Base-by-base conservation (phyloP, 2,888 invertebrate species). In the Diloba caeruleocephala region DNA sequence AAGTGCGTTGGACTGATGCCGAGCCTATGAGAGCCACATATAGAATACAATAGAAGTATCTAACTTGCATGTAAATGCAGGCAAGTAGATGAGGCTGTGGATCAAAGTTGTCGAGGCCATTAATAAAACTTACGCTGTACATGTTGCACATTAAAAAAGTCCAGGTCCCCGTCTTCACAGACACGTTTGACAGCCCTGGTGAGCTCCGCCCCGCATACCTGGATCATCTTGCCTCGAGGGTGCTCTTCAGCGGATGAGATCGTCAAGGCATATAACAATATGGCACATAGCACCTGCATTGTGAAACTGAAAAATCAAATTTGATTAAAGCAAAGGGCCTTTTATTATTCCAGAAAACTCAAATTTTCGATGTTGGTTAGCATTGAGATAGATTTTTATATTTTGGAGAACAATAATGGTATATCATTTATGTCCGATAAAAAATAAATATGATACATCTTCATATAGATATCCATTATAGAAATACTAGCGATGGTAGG, bases 191-290 rank as follows among this genome's bases (percentile, higher is more conserved):
- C 7, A 10, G 62, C 55, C 2, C 12, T 32, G 8, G 53, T 49
- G 0, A 67, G 60, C 0, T 59, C 49, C 0, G 36, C 28, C 0
- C 66, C 66, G 1, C 66, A 67, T 5, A 59, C 9, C 9, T 67
- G 66, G 6, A 49, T 41, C 31, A 9, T 15, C 6, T 36, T 53
- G 9, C 19, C 31, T 1, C 34, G 14, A 29, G 42, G 48, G 8
- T 55, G 19, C 13, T 49, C 60, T 13, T 65, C 60, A 38, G 54
- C 71, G n/a, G 39, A 51, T 0, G 49, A 10, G 2, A 53, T 15
- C 0, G 51, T 43, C 8, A 61, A 15, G n/a, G 19, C 23, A 17
- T 37, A 65, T 2, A 46, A 26, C 3, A 46, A 6, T 12, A 59
- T 21, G 7, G 15, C 13, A 43, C 38, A 43, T 14, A 67, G 1